These are phyloP conservation scores for Drosophila sulfurigaster DNA, from an alignment of 1,140 invertebrate species.

Conservation along the genomic window DNA sequence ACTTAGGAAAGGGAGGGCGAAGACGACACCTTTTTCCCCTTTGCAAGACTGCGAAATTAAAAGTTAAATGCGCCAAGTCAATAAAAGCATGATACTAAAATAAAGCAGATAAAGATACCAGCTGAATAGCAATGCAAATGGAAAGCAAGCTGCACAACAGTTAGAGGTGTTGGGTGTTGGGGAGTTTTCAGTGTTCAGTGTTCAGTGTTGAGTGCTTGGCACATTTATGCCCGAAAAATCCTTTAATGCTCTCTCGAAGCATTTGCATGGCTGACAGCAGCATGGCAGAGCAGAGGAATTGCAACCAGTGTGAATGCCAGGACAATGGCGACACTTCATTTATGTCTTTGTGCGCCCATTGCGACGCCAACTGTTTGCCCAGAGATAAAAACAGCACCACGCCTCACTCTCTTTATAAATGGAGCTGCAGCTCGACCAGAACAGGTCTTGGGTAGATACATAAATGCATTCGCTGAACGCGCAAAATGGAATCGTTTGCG, in stretches of 20 bases:
- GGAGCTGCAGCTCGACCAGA: slow-evolving; percentile 1
- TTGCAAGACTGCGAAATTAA: slow-evolving; percentile 67
- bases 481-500: slow-evolving; percentile 48
- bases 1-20: slow-evolving; percentile 2
- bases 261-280: slow-evolving; percentile 58
- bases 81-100: slow-evolving; percentile 74
- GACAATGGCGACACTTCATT: slow-evolving; percentile 70
- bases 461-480: slow-evolving; percentile 5
- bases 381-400: slow-evolving; percentile 67
- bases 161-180: too few relatives aligned
- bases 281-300: not conserved
- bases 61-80: slow-evolving; percentile 78
- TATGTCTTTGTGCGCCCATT: slow-evolving; percentile 67
- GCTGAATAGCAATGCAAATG: slow-evolving; percentile 52
- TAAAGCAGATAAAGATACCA: slow-evolving; percentile 38
- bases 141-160: not conserved
- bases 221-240: slow-evolving; percentile 64
- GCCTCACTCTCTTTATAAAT: slow-evolving; percentile 57
- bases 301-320: slow-evolving; percentile 20
- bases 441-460: not conserved
- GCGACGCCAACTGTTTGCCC: slow-evolving; percentile 70
- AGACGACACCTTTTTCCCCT: slow-evolving; percentile 25
- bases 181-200: too few relatives aligned
- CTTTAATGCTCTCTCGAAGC: slow-evolving; percentile 60
- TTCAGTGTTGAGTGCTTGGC: slow-evolving; percentile 5